Base-by-base conservation (phyloP, 2,888 invertebrate species). In the Frankliniella fusca region DNA sequence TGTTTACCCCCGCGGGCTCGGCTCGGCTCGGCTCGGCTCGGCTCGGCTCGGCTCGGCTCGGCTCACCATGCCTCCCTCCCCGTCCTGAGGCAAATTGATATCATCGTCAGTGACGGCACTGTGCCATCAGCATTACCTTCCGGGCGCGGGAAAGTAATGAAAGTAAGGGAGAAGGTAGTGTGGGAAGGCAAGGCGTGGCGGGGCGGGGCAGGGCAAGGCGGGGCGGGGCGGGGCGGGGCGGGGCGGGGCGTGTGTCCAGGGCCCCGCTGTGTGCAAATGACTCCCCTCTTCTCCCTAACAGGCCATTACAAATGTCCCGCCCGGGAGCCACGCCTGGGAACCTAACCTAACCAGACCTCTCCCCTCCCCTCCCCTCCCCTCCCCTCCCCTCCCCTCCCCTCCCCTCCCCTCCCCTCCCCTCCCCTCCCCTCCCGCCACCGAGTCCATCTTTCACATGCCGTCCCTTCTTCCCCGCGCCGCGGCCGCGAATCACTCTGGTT, bases 141-240 rank as follows among this genome's bases (percentile, higher is more conserved):
- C 20, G 7, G 61, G 70, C 54, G 54, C 23, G 70, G 70, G 70
- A 70, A 70, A 70, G 70, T 70, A 23, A 70, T 70, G 70, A 70
- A 70, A 70, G 70, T 70, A 70, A 70, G 23, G 23, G 70, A 23
- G 23, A 5, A 23, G 70, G 70, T 7, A 54, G 54, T 38, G 38
- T 38, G 38, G 38, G 38, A 38, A 38, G 38, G 38, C 38, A 5
- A 38, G 38, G 38, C 38, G 38, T 38, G 38, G 38, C 38, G 38
- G 5, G 38, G 38, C 38, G 38, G 2, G 54, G 54, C 54, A 54
- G 54, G 54, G 54, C 54, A 8, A 8, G 15, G 18, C 18, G 54
- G 12, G 54, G 12, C 54, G 15, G 18, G 54, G 54, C 54, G 54
- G 38, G 38, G 38, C 38, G 38, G 38, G 38, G 38, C 38, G 38